Base-by-base conservation (phyloP, 2,888 invertebrate genomes). In the Phalangium opilio region DNA sequence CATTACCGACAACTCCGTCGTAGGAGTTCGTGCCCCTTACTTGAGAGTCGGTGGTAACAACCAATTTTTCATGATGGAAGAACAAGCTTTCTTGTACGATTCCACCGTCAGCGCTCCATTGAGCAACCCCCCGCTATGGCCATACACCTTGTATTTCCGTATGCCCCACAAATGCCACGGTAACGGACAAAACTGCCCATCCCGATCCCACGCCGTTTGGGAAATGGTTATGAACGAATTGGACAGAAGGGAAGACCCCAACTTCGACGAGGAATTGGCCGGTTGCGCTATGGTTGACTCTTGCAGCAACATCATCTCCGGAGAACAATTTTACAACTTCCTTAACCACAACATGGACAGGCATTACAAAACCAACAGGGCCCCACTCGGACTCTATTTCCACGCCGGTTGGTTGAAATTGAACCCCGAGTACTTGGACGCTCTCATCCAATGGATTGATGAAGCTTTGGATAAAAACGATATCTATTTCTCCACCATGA, bases 181-280 rank as follows among this genome's bases (percentile, higher is more conserved):
- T 10, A 90, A 90, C 64, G 86, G 86, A 14, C 86, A 86, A 64
- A 89, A 89, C 66, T 90, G 90, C 62, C 90, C 90, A 18, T 63
- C 64, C 20, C 57, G 66, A 45, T 83, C 83, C 61, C 89, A 90
- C 62, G 87, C 89, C 20, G 85, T 90, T 38, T 90, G 90, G 90
- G 90, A 90, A 70, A 89, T 90, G 79, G 89, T 89, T 44, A 86
- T 90, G 85, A 90, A 90, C 64, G 90, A 90, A 66, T 70, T 90
- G 58, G 89, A 90, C 69, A 78, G 89, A 66, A 77, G 90, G 67
- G 89, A 90, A 65, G 89, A 90, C 63, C 89, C 89, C 3, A 83
- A 83, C 4, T 89, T 89, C 65, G 90, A 90, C 62, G 90, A 90
- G 67, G 84, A 84, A 3, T 73, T 90, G 48, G 87, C 89, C 34